These are phyloP conservation scores for Drosophila ogumai DNA, from an alignment of 1,140 invertebrate genomes.

Conservation along the genomic window DNA sequence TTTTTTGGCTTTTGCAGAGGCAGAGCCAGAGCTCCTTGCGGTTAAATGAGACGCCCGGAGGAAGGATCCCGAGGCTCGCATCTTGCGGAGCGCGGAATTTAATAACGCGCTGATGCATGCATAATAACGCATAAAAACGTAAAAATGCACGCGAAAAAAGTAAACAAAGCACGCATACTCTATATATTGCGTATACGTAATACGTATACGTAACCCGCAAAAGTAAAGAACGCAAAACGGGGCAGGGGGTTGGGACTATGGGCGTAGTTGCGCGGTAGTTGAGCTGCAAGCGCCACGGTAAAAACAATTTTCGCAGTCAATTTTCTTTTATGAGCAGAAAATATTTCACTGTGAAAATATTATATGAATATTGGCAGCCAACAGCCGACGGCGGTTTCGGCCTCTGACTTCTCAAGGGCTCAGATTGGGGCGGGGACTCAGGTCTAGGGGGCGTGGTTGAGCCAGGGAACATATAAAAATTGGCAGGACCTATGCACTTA, in stretches of 20 bases:
- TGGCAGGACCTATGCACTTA: constrained; percentile 1
- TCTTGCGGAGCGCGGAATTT: constrained; percentile 65
- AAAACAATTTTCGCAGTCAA: constrained; percentile 83
- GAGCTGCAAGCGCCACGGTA: constrained; percentile 51
- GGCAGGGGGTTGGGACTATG: too few relatives aligned
- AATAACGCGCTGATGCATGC: constrained; percentile 82
- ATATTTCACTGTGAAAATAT: constrained; percentile 77
- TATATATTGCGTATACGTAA: constrained; percentile 15
- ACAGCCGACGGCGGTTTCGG: constrained; percentile 39
- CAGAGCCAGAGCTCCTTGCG: constrained; percentile 33
- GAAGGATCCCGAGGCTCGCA: constrained; percentile 26
- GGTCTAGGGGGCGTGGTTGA: not conserved
- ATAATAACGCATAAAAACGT: constrained; percentile 79
- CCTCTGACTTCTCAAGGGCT: constrained; percentile 11
- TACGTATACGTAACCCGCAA: constrained; percentile 9
- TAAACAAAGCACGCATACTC: constrained; percentile 41
- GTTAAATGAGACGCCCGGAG: constrained; percentile 52
- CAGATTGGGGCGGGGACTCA: not conserved
- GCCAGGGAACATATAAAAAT: constrained; percentile 9
- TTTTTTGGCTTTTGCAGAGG: constrained; percentile 37
- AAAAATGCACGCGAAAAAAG: constrained; percentile 74
- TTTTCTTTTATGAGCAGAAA: constrained; percentile 80
- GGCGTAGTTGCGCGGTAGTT: constrained; percentile 10
- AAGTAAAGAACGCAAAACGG: not conserved
- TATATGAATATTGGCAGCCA: constrained; percentile 76